Conservation (phyloP, 2,888 invertebrate genomes). For the Schizotus pectinicornis region DNA sequence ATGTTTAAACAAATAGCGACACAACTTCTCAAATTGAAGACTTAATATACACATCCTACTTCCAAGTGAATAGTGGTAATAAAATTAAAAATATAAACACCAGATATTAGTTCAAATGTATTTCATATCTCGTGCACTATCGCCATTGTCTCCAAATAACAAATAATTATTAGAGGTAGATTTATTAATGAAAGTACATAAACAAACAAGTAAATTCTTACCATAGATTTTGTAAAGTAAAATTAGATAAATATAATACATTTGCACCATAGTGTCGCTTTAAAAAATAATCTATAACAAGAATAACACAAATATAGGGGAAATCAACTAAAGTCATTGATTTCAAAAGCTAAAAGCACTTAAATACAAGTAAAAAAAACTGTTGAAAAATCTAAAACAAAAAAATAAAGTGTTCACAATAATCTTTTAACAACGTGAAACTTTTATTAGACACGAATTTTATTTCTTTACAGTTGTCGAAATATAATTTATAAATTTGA, state of each 20-base stretch:
- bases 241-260: constrained; percentile 46
- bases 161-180: constrained; percentile 58
- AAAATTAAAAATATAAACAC: no score
- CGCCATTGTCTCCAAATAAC: not conserved
- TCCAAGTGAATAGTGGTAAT: no score
- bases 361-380: constrained; percentile 19
- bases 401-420: constrained; percentile 17
- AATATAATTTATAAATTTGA: constrained; percentile 32
- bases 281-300: constrained; percentile 43
- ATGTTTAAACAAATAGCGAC: no score
- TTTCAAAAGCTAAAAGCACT: constrained; percentile 21
- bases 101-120: no score
- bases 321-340: constrained; percentile 29
- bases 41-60: no score
- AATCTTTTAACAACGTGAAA: not conserved
- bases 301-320: constrained; percentile 39
- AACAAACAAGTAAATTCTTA: constrained; percentile 56
- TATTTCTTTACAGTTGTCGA: constrained; percentile 24
- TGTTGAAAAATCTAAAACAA: constrained; percentile 17
- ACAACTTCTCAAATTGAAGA: no score
- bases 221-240: constrained; percentile 49
- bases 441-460: constrained; percentile 16
- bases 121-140: no score
- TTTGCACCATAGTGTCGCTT: constrained; percentile 47
- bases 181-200: constrained; percentile 60